These are phyloP conservation scores for Gadopsis bispinosus DNA, from an alignment of 2,797 vertebrate species.

Conservation along the genomic window DNA sequence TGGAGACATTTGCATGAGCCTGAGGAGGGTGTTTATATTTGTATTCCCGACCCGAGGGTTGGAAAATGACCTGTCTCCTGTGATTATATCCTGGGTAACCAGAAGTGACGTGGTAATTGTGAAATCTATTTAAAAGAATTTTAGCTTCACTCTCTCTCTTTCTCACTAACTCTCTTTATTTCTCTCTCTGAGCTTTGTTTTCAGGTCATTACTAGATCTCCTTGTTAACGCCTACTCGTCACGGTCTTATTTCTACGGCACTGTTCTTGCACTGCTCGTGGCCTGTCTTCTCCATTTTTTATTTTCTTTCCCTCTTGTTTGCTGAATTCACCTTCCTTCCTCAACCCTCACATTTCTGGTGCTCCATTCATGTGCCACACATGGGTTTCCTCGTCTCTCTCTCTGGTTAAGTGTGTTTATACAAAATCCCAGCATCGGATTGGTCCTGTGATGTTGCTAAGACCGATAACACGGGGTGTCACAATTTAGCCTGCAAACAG, in stretches of 20 bases:
- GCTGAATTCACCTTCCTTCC: slow-evolving; percentile 1
- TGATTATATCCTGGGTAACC: slow-evolving; percentile 81
- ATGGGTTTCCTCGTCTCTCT: slow-evolving; percentile 17
- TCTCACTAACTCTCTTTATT: slow-evolving; percentile 38
- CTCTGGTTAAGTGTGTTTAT: slow-evolving; percentile 49
- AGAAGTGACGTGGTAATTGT: slow-evolving; percentile 87
- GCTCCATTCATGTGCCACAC: slow-evolving; percentile 9
- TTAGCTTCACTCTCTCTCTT: slow-evolving; percentile 69
- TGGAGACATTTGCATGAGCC: slow-evolving; percentile 61
- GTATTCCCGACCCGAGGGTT: slow-evolving; percentile 64
- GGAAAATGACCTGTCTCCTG: slow-evolving; percentile 85
- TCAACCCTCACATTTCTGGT: neutral
- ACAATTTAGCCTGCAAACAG: slow-evolving; percentile 29
- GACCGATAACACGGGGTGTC: slow-evolving; percentile 58
- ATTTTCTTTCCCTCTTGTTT: slow-evolving; percentile 1
- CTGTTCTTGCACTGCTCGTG: slow-evolving; percentile 10
- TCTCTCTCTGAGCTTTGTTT: slow-evolving; percentile 49
- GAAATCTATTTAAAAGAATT: slow-evolving; percentile 86
- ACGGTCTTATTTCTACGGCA: slow-evolving; percentile 13
- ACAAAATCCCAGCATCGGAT: slow-evolving; percentile 36
- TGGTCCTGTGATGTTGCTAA: slow-evolving; percentile 31
- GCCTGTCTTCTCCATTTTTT: slow-evolving; percentile 5
- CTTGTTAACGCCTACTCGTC: slow-evolving; percentile 43
- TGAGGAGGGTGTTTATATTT: slow-evolving; percentile 70
- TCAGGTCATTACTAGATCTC: slow-evolving; percentile 59